Evolutionary conservation across 2,113 vertebrate species (phyloP), one percentile per base, ranked within the genome.

Genomic region (Protobothrops flavoviridis): DNA sequence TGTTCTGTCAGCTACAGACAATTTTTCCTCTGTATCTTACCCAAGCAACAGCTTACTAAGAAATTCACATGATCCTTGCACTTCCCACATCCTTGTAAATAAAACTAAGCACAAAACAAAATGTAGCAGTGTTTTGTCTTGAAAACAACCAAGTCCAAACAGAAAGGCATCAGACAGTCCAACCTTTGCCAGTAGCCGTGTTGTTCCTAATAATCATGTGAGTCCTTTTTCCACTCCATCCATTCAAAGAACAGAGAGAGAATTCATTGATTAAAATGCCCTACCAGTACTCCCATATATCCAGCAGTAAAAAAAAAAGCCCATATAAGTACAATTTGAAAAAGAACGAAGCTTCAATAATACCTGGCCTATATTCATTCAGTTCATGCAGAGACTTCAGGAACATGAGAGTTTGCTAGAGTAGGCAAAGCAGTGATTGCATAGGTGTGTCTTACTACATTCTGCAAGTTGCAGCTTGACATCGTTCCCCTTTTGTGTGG

Each of bases 251-350:
- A 91, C 5, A 48, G 81, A 81, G 89, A 33, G 56, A 39, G 56
- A 50, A 0, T 0, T 10, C 33, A 81, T 43, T n/a, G 0, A 6
- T 0, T 2, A 29, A 1, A 0, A 0, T 56, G 50, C 26, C n/a
- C 6, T 5, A 59, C 2, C 94, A 1, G 50, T 0, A 48, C 9
- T 61, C 0, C 9, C 0, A 85, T 1, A 0, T 2, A 0, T 85
- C 17, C 56, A 61, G 0, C 26, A 7, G 92, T 0, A 0, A 2
- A 0, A 33, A 13, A 69, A 59, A 59, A 74, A 86, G 24, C 57
- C 8, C 0, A 0, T 0, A n/a, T 93, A 86, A 0, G 0, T 61
- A 23, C n/a, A 87, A 0, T 0, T 5, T 10, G 26, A 90, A 87
- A 92, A 91, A 29, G 93, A 95, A 88, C 39, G 17, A 81, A 81